Conservation (phyloP, 2,113 vertebrate genomes). For the Polypterus senegalus region DNA sequence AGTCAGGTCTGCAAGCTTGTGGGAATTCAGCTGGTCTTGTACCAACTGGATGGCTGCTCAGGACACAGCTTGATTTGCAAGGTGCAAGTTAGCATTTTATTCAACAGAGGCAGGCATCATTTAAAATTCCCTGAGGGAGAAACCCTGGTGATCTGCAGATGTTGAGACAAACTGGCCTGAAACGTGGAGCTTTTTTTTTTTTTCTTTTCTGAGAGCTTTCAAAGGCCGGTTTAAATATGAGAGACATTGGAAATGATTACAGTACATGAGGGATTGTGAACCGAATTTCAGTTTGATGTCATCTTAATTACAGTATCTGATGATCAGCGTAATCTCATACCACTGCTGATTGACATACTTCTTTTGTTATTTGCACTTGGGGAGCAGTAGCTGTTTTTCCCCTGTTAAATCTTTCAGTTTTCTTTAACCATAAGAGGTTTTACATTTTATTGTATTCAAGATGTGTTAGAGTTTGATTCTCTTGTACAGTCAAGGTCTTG, state of each 20-base stretch:
- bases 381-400: background rate
- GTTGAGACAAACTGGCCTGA: conserved; percentile 67
- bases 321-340: background rate
- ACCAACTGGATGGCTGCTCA: conserved; percentile 84
- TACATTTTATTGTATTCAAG: too few species aligned
- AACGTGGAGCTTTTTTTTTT: conserved; percentile 48
- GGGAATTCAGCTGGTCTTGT: conserved; percentile 77
- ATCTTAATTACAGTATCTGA: conserved; percentile 14
- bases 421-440: too few species aligned
- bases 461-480: too few species aligned
- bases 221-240: conserved; percentile 33
- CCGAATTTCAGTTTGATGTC: conserved; percentile 12
- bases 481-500: too few species aligned
- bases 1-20: conserved; percentile 74
- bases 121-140: conserved; percentile 68
- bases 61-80: conserved; percentile 79
- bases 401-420: too few species aligned
- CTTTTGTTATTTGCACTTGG: background rate
- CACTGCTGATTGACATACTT: conserved; percentile 9
- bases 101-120: conserved; percentile 78
- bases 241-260: conserved; percentile 27
- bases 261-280: conserved; percentile 7
- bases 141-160: conserved; percentile 67
- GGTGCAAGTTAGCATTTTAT: conserved; percentile 78
- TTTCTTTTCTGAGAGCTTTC: conserved; percentile 1